Percentiles rank a stretch among this genome's conserved stretches.
phyloP scores from a whole-genome alignment of 2,113 vertebrate genomes.

The Neoarius graeffei region DNA sequence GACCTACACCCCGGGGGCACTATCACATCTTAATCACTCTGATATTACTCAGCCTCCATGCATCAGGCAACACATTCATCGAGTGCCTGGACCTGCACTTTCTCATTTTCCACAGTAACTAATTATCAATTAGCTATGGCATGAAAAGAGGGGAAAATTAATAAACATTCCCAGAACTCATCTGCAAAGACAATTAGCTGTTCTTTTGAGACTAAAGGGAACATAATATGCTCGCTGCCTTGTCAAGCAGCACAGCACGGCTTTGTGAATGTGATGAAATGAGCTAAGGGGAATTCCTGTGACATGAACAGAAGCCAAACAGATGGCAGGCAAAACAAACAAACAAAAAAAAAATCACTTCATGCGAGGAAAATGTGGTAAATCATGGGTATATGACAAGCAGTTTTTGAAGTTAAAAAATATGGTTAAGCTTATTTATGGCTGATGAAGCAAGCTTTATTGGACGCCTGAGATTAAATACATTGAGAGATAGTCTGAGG shows the following conservation, averaged over 20 bases:
- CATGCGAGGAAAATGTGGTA: slow-evolving; percentile 1
- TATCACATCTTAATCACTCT: slow-evolving; percentile 39
- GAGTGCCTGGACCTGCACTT: slow-evolving; percentile 13
- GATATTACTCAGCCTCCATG: slow-evolving; percentile 39
- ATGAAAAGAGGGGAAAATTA: slow-evolving; percentile 36
- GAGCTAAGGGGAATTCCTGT: neutral
- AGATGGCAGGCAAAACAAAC: neutral
- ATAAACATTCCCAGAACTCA: slow-evolving; percentile 44
- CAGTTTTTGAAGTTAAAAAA: neutral
- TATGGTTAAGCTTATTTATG: neutral
- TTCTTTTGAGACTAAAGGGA: slow-evolving; percentile 36
- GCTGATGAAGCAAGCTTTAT: neutral
- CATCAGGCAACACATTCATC: slow-evolving; percentile 46
- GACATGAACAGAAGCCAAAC: neutral
- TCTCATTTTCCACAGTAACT: slow-evolving; percentile 43
- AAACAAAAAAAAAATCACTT: neutral
- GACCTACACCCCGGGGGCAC: slow-evolving; percentile 18
- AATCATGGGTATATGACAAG: neutral
- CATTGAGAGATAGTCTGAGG: slow-evolving; percentile 1
- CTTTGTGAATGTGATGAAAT: slow-evolving; percentile 18
- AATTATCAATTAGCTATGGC: slow-evolving; percentile 53
- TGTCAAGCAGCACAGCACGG: neutral
- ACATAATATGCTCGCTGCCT: slow-evolving; percentile 34
- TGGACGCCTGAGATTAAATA: neutral
- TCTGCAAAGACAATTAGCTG: slow-evolving; percentile 47